Evolutionary conservation across 64 coral and sea anemone species (phyloP), one percentile per base, ranked within the genome.

Genomic region (Orbicella faveolata): DNA sequence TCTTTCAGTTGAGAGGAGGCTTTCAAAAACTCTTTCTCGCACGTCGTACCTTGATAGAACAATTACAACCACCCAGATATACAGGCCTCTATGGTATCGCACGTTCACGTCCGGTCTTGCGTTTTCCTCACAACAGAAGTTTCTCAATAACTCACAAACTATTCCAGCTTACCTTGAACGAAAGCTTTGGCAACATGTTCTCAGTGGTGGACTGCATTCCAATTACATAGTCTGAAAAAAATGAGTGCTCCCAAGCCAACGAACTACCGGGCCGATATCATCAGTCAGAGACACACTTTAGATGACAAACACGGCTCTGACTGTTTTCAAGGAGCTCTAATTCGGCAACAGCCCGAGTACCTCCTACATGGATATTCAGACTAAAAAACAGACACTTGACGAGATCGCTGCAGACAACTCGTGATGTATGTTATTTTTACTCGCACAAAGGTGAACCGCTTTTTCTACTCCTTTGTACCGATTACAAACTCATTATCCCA

Each of bases 81-180:
- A 59, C 55, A 59, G 30, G 55, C 55, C 9, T 59, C 55, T 59
- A 6, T 59, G 11, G 55, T 59, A 59, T 1, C 55, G 55, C 13
- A 15, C 11, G 6, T 8, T n/a, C 67, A 26, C 21, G 66, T n/a
- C 9, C 20, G 67, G 25, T 26, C 21, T 70, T 70, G n/a, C 10
- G 21, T 26, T 26, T 48, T 23, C 20, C 21, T 33, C 67, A 26
- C 67, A 70, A 25, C 21, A 70, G 25, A 70, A 70, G 67, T 70
- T 70, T 4, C 25, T 26, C 10, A 70, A 25, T 68, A 68, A 68
- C 16, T 68, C 23, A 39, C 39, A 51, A 77, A 51, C 36, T 78
- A 18, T 51, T 51, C 9, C 20, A 85, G 72, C 82, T 70, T 26
- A 85, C 82, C 82, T 85, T 85, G 19, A 85, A 85, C 21, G 52